phyloP scores from a whole-genome alignment of 2,888 invertebrate genomes.

The Morpho helenor region DNA sequence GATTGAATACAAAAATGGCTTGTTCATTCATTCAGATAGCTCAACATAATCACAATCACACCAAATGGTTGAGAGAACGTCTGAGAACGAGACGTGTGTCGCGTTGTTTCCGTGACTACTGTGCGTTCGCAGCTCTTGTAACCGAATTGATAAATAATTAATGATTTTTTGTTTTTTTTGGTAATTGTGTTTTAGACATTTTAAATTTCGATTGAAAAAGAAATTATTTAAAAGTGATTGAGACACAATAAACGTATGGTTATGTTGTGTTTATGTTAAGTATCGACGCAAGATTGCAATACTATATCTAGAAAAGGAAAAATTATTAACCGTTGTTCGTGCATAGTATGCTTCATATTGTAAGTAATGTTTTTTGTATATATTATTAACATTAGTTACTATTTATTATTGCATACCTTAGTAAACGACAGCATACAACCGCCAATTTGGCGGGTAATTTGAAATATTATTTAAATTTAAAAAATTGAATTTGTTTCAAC shows the following conservation, averaged over 20 bases:
- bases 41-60: constrained; percentile 13
- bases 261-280: constrained; percentile 64
- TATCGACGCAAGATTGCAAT: constrained; percentile 45
- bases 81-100: constrained; percentile 65
- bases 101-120: constrained; percentile 56
- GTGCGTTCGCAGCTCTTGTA: constrained; percentile 68
- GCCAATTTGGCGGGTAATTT: constrained; percentile 7
- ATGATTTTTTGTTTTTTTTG: constrained; percentile 18
- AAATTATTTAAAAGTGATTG: constrained; percentile 23
- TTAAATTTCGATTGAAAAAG: constrained; percentile 12
- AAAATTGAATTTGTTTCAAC: no score
- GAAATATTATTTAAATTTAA: neutral
- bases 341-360: constrained; percentile 73
- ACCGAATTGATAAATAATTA: constrained; percentile 9
- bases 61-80: constrained; percentile 41
- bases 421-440: neutral
- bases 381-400: constrained; percentile 2
- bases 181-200: constrained; percentile 16
- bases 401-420: neutral
- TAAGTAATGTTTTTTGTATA: constrained; percentile 40
- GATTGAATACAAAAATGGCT: constrained; percentile 3
- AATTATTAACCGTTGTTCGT: constrained; percentile 57
- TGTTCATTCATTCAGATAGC: constrained; percentile 24
- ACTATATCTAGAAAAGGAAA: constrained; percentile 40
- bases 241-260: constrained; percentile 45